Evolutionary conservation across 2,113 vertebrate species (phyloP).

Genomic region (Nipponia nippon): DNA sequence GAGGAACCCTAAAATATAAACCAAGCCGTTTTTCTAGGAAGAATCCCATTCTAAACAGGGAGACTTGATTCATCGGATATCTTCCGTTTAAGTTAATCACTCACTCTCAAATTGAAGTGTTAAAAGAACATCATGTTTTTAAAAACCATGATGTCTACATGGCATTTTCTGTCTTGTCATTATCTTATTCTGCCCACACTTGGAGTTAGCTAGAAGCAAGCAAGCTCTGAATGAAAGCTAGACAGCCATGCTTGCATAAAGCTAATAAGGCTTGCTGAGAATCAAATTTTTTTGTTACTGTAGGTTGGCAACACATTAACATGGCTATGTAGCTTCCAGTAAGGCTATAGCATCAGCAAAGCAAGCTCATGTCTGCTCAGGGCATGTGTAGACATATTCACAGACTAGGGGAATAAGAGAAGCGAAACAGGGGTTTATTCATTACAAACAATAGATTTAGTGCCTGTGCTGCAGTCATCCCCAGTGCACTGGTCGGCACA

Average conservation of each 20-base stretch:
- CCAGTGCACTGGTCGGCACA: not conserved
- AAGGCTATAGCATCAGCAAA: not conserved
- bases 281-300: not conserved
- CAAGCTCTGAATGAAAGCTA: not conserved
- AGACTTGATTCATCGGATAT: not conserved
- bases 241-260: not conserved
- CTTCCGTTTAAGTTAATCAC: slow-evolving; percentile 39
- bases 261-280: not conserved
- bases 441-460: not conserved
- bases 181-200: not conserved
- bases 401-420: not conserved
- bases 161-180: not conserved
- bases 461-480: not conserved
- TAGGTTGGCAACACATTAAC: not conserved
- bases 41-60: not conserved
- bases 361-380: not conserved
- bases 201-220: not conserved
- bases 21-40: not conserved
- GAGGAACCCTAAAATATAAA: not conserved
- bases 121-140: slow-evolving; percentile 25
- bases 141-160: not conserved
- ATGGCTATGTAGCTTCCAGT: not conserved
- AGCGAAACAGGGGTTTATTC: not conserved
- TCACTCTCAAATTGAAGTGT: not conserved
- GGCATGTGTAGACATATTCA: not conserved